Conservation (phyloP, 2,113 vertebrate genomes). For the Ginglymostoma cirratum region DNA sequence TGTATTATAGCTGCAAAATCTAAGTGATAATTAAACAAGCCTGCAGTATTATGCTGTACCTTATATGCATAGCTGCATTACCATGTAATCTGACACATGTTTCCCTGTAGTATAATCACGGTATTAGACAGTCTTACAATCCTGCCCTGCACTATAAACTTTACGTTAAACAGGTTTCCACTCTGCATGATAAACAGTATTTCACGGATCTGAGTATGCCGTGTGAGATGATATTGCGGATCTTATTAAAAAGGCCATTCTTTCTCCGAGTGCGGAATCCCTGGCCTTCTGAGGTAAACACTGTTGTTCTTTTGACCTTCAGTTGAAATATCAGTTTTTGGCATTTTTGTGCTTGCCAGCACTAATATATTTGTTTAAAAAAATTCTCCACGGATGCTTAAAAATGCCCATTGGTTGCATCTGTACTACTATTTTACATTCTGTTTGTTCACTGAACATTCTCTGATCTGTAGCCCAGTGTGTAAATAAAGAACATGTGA, state of each 20-base stretch:
- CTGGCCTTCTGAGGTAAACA: neutral
- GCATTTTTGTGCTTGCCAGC: neutral
- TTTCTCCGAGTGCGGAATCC: neutral
- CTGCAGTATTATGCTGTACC: neutral
- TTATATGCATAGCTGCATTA: neutral
- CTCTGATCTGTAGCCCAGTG: slow-evolving; percentile 1
- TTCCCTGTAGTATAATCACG: neutral
- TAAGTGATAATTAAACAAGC: neutral
- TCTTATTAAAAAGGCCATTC: slow-evolving; percentile 1
- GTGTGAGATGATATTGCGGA: neutral
- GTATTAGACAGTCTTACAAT: neutral
- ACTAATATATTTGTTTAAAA: neutral
- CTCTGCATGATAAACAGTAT: neutral
- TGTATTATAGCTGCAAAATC: neutral
- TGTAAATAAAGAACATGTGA: slow-evolving; percentile 27
- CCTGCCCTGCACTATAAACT: neutral
- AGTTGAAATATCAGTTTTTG: neutral
- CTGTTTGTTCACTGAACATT: neutral
- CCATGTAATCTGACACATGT: neutral
- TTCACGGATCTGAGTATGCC: neutral
- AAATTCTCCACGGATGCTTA: neutral
- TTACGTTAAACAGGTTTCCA: neutral
- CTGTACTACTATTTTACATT: neutral
- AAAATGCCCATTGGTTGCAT: neutral
- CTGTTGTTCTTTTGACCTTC: neutral